Base-by-base conservation (phyloP, 2,113 vertebrate species). In the Vicugna pacos region DNA sequence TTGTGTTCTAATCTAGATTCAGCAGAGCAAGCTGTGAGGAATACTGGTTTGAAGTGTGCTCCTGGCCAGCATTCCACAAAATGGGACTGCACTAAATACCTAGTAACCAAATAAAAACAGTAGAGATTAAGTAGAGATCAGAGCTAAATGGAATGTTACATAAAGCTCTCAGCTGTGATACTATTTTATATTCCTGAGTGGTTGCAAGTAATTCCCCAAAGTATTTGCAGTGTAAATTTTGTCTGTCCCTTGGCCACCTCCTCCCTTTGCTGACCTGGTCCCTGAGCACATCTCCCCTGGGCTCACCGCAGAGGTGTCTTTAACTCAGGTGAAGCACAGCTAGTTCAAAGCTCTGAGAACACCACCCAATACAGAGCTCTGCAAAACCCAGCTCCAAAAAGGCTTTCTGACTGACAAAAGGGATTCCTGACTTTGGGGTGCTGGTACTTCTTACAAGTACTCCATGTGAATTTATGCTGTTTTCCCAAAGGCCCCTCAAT, bases 41-140 rank as follows among this genome's bases (percentile, higher is more conserved):
- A 50, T 70, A 83, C 12, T 90, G 54, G 84, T 48, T 35, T 82
- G 54, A 82, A 72, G 19, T 58, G 35, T 56, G 50, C 38, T 92
- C 70, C 64, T 67, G 89, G 70, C 70, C 28, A 64, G 76, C 24
- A 15, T 94, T 96, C 60, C 46, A 84, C 52, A 94, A 85, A 92
- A 81, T 8, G 6, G 69, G 35, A 65, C 48, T 83, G 26, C 5
- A 19, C 54, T 95, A 91, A 97, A 85, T 77, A 94, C 73, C 70
- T 14, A 93, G 62, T 90, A 94, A 73, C 91, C 52, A 82, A 86
- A 79, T 79, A 73, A 93, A 77, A 87, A 83, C n/a, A 82, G 60
- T 26, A 86, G 84, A 64, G 46, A 96, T 76, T 50, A 94, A 56
- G 73, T 13, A 70, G 48, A 87, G 87, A 92, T 87, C 48, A 93